Evolutionary conservation across 2,888 invertebrate genomes (phyloP).

Genomic region (Heliconius ismenius): DNA sequence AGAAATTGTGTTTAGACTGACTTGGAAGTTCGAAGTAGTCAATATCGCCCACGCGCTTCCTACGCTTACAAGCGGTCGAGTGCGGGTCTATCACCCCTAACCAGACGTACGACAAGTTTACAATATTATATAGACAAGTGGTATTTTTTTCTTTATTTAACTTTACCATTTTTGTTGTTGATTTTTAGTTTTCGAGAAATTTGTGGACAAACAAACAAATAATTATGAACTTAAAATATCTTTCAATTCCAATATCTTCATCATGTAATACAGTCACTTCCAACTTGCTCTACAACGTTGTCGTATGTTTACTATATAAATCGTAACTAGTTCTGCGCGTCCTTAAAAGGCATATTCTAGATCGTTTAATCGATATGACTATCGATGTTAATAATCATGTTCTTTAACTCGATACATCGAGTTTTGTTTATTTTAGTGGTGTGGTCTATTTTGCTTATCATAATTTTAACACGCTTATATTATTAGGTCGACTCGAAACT

Average conservation of each 20-base stretch:
- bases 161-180: too few species aligned
- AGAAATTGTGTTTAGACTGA: not conserved
- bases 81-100: slow-evolving; percentile 23
- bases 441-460: not conserved
- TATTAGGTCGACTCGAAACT: too few species aligned
- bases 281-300: not conserved
- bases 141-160: not conserved
- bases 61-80: slow-evolving; percentile 18
- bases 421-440: not conserved
- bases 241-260: not conserved
- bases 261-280: not conserved
- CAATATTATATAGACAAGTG: too few species aligned
- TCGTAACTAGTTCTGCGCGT: slow-evolving; percentile 11
- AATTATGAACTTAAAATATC: not conserved
- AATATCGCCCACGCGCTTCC: slow-evolving; percentile 29
- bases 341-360: slow-evolving; percentile 29
- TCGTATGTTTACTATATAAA: not conserved
- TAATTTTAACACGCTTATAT: not conserved
- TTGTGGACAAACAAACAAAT: not conserved
- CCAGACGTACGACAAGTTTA: not conserved
- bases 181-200: not conserved
- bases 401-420: not conserved
- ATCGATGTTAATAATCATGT: slow-evolving; percentile 10
- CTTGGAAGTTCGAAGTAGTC: slow-evolving; percentile 8
- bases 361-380: slow-evolving; percentile 29